Conservation (phyloP, 64 coral and sea anemone species). For the Porites lutea region DNA sequence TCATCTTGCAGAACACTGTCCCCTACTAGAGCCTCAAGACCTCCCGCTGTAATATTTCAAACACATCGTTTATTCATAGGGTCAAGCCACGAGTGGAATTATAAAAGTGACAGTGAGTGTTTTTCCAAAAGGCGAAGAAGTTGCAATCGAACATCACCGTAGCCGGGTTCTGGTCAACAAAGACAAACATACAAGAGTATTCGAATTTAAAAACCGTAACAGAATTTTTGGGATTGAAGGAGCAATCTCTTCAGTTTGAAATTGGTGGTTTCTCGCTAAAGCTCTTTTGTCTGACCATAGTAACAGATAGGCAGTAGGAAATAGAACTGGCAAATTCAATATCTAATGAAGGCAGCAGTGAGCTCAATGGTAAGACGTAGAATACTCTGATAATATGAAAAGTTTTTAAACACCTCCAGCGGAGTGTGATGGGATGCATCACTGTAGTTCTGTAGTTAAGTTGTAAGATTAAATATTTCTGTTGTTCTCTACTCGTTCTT, state of each 20-base stretch:
- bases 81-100: not conserved
- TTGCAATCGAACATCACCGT: no score
- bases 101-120: not conserved
- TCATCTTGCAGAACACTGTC: not conserved
- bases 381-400: not conserved
- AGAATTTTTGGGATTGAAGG: slow-evolving; percentile 35
- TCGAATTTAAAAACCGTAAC: not conserved
- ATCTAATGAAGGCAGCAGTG: not conserved
- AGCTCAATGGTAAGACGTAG: not conserved
- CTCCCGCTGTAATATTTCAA: slow-evolving; percentile 10
- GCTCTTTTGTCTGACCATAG: slow-evolving; percentile 41
- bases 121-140: not conserved
- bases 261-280: slow-evolving; percentile 56
- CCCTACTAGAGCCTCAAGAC: not conserved
- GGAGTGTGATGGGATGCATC: slow-evolving; percentile 3
- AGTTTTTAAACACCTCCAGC: not conserved
- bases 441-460: not conserved
- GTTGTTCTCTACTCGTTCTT: no score
- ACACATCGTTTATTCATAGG: not conserved
- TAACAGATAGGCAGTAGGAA: slow-evolving; percentile 54
- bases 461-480: slow-evolving; percentile 26
- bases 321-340: not conserved
- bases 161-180: no score
- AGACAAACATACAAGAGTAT: no score
- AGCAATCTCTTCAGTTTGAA: slow-evolving; percentile 29